Evolutionary conservation across 1,140 invertebrate genomes (phyloP).

Genomic region (Physella acuta): DNA sequence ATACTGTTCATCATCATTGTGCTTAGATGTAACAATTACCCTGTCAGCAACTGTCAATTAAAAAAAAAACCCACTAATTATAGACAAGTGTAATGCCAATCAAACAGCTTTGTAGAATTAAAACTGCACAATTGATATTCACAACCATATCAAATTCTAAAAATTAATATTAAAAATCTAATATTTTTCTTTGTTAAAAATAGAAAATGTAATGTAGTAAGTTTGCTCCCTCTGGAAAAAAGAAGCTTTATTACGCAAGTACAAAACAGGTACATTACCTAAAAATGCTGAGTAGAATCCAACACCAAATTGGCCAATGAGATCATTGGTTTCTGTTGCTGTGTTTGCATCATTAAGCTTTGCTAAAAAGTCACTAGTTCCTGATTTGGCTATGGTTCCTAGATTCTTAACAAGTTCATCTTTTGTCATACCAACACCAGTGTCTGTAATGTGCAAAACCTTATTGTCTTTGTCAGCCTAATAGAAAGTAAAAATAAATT

Average conservation of each 20-base stretch:
- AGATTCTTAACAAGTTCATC: slow-evolving; percentile 92
- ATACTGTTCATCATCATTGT: slow-evolving; percentile 93
- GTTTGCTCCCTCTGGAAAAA: not conserved
- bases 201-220: not conserved
- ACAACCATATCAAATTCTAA: not conserved
- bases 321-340: slow-evolving; percentile 55
- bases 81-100: not conserved
- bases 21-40: slow-evolving; percentile 84
- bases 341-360: slow-evolving; percentile 79
- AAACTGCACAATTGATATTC: not conserved
- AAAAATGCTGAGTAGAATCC: slow-evolving; percentile 98
- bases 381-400: slow-evolving; percentile 98
- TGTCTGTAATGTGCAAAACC: slow-evolving; percentile 91
- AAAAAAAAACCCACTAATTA: not conserved
- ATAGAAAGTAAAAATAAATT: too few species aligned
- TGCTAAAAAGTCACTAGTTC: slow-evolving; percentile 94
- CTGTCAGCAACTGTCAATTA: slow-evolving; percentile 56
- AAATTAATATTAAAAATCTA: not conserved
- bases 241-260: not conserved
- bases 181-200: not conserved
- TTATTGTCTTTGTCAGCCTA: slow-evolving; percentile 92
- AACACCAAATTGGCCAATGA: slow-evolving; percentile 87
- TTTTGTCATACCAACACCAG: slow-evolving; percentile 98
- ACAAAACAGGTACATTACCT: slow-evolving; percentile 53
- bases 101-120: not conserved